Evolutionary conservation across 2,113 vertebrate genomes (phyloP), one percentile per base, ranked within the genome.

Genomic region (Neofelis nebulosa): DNA sequence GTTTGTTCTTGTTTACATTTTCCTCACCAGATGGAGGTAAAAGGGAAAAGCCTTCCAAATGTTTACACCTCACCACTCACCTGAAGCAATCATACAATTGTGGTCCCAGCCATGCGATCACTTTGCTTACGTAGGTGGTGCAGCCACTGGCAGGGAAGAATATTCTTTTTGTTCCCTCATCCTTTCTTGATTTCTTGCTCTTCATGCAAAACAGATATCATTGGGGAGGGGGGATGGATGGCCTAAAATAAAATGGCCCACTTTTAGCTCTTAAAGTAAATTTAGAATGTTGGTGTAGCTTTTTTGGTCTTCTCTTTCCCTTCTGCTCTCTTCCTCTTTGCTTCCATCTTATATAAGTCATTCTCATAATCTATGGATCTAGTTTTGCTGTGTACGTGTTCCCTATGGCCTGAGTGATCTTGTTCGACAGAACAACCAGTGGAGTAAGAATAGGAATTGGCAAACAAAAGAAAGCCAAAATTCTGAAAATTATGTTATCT

Each of bases 61-160:
- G 18, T 29, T 9, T 52, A 23, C 27, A 74, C 31, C 50, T 29
- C 45, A 11, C 3, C 68, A 45, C 10, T 83, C 36, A 80, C 57
- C 36, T 3, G 16, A 89, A 36, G 4, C 55, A 29, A 9, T 50
- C 45, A 50, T 1, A 74, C 11, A 55, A 19, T 10, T 36, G 33
- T 4, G 16, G 7, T 50, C 27, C 4, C n/a, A 78, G 5, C 11
- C 12, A 0, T 0, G 12, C 41, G 31, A 7, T 57, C 41, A 38
- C 11, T 23, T 41, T 63, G 68, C 68, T 52, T 16, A 5, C 1
- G 19, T 36, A 52, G 36, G 3, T 36, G 3, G 3, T 48, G 9
- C 63, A 41, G 45, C 63, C 41, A 84, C 38, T 7, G 4, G 13
- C 13, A 19, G 2, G 25, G 25, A 76, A 71, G 9, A 74, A 23